A percentile compares a stretch with the other conserved stretches of the same genome.
These are phyloP conservation scores for Villa cingulata DNA, from an alignment of 2,888 invertebrate species.

Conservation along the genomic window DNA sequence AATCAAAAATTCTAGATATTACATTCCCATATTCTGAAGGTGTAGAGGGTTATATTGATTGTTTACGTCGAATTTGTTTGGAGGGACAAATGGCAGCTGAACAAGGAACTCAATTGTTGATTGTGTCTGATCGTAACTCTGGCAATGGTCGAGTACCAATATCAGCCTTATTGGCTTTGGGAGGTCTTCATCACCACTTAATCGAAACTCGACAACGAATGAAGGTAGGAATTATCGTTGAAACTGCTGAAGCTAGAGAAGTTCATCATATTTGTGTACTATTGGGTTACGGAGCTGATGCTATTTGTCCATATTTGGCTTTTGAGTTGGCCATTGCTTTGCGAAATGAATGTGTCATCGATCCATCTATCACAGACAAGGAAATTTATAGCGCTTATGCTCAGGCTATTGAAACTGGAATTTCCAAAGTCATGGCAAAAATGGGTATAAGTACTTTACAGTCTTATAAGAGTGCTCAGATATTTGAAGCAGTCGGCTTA, in stretches of 20 bases:
- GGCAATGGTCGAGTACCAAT: constrained; percentile 54
- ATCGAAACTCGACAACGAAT: constrained; percentile 90
- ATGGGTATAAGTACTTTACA: constrained; percentile 99
- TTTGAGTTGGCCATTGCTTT: constrained; percentile 84
- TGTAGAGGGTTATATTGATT: constrained; percentile 56
- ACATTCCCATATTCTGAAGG: constrained; percentile 72
- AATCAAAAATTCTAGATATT: constrained; percentile 71
- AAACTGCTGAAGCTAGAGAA: constrained; percentile 91
- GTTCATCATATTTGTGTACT: constrained; percentile 94
- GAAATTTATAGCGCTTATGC: constrained; percentile 77
- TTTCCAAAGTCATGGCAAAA: constrained; percentile 93
- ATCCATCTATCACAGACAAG: constrained; percentile 59
- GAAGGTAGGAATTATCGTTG: constrained; percentile 89
- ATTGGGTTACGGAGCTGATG: constrained; percentile 93
- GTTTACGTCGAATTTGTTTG: constrained; percentile 64
- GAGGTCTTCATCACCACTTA: constrained; percentile 89
- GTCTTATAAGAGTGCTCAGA: constrained; percentile 98
- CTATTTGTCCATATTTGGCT: constrained; percentile 92
- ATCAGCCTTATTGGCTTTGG: constrained; percentile 72
- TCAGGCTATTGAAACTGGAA: constrained; percentile 80
- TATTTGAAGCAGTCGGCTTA: constrained; percentile 96
- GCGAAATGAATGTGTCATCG: constrained; percentile 73
- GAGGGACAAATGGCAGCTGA: constrained; percentile 71
- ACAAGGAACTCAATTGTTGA: constrained; percentile 66
- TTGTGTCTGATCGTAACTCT: constrained; percentile 68